A percentile compares a stretch with the other conserved stretches of the same genome.
Conservation (phyloP, 2,888 invertebrate genomes). For the Drosophila mimetica region DNA sequence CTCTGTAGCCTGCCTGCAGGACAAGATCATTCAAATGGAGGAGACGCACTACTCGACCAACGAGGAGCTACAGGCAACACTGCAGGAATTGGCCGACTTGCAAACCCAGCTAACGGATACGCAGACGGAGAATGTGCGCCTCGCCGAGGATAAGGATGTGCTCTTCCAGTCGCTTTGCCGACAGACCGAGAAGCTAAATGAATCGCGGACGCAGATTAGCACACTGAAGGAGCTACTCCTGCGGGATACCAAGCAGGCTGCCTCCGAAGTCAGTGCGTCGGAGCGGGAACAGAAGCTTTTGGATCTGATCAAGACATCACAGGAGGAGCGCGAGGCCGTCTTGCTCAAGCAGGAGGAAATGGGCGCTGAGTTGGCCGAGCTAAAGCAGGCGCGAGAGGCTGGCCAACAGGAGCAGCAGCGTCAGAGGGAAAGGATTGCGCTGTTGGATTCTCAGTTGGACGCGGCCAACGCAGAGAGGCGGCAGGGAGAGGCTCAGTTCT, state of each 20-base stretch:
- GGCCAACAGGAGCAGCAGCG: conserved; percentile 88
- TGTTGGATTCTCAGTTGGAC: conserved; percentile 90
- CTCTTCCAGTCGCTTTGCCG: conserved; percentile 95
- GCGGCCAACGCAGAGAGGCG: conserved; percentile 90
- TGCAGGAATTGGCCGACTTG: conserved; percentile 95
- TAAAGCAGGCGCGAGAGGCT: conserved; percentile 87
- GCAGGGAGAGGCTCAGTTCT: conserved; percentile 90
- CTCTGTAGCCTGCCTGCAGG: conserved; percentile 96
- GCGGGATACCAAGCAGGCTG: conserved; percentile 87
- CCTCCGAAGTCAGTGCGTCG: conserved; percentile 87
- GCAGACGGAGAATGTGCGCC: conserved; percentile 93
- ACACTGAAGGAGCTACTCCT: conserved; percentile 92
- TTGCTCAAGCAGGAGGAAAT: conserved; percentile 92
- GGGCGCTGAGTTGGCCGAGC: conserved; percentile 88
- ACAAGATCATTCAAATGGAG: conserved; percentile 90
- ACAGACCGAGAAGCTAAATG: conserved; percentile 96
- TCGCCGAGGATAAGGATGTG: conserved; percentile 95
- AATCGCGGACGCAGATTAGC: conserved; percentile 92
- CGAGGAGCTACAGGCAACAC: conserved; percentile 96
- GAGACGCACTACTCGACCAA: conserved; percentile 89
- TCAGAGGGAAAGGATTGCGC: conserved; percentile 88
- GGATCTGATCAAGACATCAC: conserved; percentile 92
- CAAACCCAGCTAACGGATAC: conserved; percentile 94
- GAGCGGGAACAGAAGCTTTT: conserved; percentile 93
- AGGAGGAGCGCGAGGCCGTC: conserved; percentile 91